Evolutionary conservation across 2,888 invertebrate genomes (phyloP), one percentile per base, ranked within the genome.

Genomic region (Rhynchonema sp.): DNA sequence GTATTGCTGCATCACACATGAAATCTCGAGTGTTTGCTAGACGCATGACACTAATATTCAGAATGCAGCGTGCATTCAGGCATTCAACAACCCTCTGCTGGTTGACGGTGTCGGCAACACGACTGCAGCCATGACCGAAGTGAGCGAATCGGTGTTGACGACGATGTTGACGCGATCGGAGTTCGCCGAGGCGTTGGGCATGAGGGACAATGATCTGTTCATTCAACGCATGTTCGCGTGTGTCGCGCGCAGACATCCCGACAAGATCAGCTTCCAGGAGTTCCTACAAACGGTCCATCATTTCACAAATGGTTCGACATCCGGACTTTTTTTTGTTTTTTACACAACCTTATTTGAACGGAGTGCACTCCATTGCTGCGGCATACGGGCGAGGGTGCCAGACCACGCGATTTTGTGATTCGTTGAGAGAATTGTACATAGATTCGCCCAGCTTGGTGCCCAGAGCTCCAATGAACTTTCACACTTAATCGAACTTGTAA

Each of bases 221-320:
- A 91, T 94, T 0, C 84, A 87, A 69, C 87, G 90, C 76, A 92
- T 94, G 92, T 94, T 94, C 73, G 90, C 91, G 68, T 90, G 91
- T 68, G 90, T 91, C 0, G 91, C 92, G 73, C 90, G 26, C 46
- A 29, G 55, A 38, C 82, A 87, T 62, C 89, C 90, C 74, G 90
- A 91, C 1, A 79, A 87, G 62, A 91, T 94, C 66, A 89, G 87
- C 2, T 94, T 94, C 74, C 75, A 76, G 62, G 92, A 92, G 75
- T 94, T 94, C 74, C 77, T 94, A 58, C 89, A 91, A 70, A 91
- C 91, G 0, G 90, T 91, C 1, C 85, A 90, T 0, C 75, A 66
- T 46, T 70, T 70, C 58, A 64, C 65, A 0, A 64, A 65, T 46
- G 66, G 66, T 62, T 26, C 58, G 60, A 30, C 6, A n/a, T 27